Evolutionary conservation across 2,797 vertebrate species (phyloP), one percentile per base, ranked within the genome.

Genomic region (Atherinosoma microstoma): DNA sequence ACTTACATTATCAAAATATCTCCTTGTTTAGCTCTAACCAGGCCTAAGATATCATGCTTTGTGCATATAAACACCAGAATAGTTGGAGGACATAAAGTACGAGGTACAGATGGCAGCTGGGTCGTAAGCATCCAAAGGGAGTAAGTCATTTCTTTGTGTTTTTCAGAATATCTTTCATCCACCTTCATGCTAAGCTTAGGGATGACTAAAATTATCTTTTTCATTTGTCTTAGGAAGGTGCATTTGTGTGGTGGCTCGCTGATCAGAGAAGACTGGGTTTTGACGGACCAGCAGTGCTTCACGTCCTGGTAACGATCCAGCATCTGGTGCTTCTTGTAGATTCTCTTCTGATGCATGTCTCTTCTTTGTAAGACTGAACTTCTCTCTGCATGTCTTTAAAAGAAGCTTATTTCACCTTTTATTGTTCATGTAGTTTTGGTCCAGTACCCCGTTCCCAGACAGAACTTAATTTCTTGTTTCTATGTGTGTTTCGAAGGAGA

Each of bases 261-360:
- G 88, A 95, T 99, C 92, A 95, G 97, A 85, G 97, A 98, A 80
- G 95, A 97, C 67, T 99, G 98, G 98, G 95, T 99, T 91, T 89
- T 99, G 83, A 98, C 98, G 0, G 97, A 97, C 81, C 96, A 97
- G 24, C 97, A 98, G 66, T 99, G 98, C 87, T 99, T 99, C 87
- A 97, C 96, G 61, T 97, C 97, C 78, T 95, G 95, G 95, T 95
- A 94, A 91, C 30, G n/a, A 13, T 58, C 56, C 61, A 34, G 51
- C 47, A 58, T 47, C n/a, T 54, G 11, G 42, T 61, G 9, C 40
- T 53, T 53, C 18, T 38, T 22, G 5, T 35, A 29, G 1, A 29
- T 18, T 8, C 24, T 71, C 3, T 32, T 24, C 8, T 40, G n/a
- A n/a, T 36, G 8, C 32, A 12, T 56, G 32, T 24, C 24, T 53